phyloP scores from a whole-genome alignment of 2,797 vertebrate species.

The Diceros bicornis region DNA sequence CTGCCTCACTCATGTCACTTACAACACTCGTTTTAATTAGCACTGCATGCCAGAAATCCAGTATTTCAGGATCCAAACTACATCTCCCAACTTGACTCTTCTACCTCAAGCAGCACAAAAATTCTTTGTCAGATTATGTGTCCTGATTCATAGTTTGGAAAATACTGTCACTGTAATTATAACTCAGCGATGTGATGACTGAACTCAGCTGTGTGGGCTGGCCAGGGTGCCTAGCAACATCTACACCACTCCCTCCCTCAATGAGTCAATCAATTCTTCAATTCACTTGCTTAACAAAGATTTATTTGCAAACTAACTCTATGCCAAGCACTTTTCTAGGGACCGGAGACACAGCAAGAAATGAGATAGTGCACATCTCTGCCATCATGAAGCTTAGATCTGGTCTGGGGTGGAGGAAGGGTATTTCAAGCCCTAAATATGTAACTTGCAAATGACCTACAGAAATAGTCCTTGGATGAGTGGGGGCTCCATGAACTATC shows the following conservation, averaged over 20 bases:
- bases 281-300: constrained; percentile 53
- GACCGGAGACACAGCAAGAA: background rate
- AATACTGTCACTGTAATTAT: constrained; percentile 22
- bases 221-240: background rate
- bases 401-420: no score
- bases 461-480: background rate
- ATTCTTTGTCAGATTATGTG: background rate
- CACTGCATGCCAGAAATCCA: background rate
- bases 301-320: constrained; percentile 29
- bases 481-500: background rate
- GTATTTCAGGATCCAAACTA: background rate
- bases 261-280: background rate
- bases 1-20: background rate
- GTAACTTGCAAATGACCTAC: background rate
- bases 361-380: background rate
- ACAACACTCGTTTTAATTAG: constrained; percentile 4
- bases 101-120: background rate
- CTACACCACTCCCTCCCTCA: background rate
- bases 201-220: constrained; percentile 22
- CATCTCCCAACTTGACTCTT: background rate
- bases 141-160: constrained; percentile 54
- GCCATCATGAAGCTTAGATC: background rate
- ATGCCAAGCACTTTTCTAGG: background rate
- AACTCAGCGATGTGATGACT: background rate
- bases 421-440: background rate